Base-by-base conservation (phyloP, 2,888 invertebrate genomes). In the Microctonus brassicae region DNA sequence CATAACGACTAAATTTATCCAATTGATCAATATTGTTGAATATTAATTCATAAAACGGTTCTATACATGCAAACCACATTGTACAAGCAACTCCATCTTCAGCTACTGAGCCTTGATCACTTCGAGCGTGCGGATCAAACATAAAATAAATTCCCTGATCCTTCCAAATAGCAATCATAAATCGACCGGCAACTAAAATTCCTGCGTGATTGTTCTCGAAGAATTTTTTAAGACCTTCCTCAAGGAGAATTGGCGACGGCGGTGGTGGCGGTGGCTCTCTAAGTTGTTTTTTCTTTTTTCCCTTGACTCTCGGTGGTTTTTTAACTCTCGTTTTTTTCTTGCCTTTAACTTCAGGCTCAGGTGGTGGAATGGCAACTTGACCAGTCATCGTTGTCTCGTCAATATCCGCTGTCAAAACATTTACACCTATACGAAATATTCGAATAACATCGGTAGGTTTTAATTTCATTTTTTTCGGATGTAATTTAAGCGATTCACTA, bases 1-100 rank as follows among this genome's bases (percentile, higher is more conserved):
- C 76, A 61, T 80, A 86, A 3, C 42, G 68, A 0, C 78, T 80
- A 69, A 80, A 82, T 69, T 80, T 83, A 26, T 86, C 86, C 1
- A 74, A 74, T 2, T 80, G 79, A 34, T 81, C 80, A 36, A 86
- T 79, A 39, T 83, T 85, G 0, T 73, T 69, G 26, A 78, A 77
- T 11, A 86, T 71, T 0, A 82, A 70, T 33, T 83, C 80, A 69
- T 80, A 81, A 0, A 86, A 65, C 0, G 86, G 82, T 53, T 84
- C 79, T 5, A 82, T 70, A 17, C 85, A 85, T 0, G 85, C 86
- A 58, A 85, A 86, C 86, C 86, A 86, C 80, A 83, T 81, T 1
- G 78, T 75, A 71, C 86, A 85, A 0, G 83, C 80, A 0, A 78
- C 69, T 0, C 83, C 84, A 0, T 47, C 3, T 10, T 77, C 75